A percentile compares a stretch with the other conserved stretches of the same genome.
These are phyloP conservation scores for Hylia prasina DNA, from an alignment of 2,113 vertebrate species.

Conservation along the genomic window DNA sequence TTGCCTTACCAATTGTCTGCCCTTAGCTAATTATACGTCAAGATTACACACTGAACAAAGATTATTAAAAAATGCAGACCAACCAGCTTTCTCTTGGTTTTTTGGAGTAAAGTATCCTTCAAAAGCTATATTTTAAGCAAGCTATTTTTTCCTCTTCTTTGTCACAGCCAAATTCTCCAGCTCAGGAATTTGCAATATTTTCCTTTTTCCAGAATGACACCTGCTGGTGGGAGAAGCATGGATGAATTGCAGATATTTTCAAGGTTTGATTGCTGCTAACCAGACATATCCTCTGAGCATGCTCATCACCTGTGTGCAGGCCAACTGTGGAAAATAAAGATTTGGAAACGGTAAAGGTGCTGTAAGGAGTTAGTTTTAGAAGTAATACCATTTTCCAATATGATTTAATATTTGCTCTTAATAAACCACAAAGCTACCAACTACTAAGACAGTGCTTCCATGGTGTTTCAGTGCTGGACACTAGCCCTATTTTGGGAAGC, in stretches of 20 bases:
- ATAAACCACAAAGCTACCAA: neutral
- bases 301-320: neutral
- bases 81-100: neutral
- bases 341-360: neutral
- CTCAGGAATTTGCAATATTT: slow-evolving; percentile 68
- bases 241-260: slow-evolving; percentile 58
- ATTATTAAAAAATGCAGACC: neutral
- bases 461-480: neutral
- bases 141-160: neutral
- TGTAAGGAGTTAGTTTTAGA: neutral
- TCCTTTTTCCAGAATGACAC: slow-evolving; percentile 80
- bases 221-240: slow-evolving; percentile 75
- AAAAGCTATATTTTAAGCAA: neutral
- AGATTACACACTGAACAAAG: neutral
- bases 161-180: slow-evolving; percentile 49
- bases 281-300: neutral
- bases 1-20: neutral
- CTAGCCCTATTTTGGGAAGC: neutral
- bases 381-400: neutral
- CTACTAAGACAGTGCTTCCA: neutral
- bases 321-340: neutral
- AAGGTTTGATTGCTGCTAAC: slow-evolving; percentile 12
- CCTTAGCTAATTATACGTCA: neutral
- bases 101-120: neutral
- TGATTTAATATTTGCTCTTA: neutral